Evolutionary conservation across 2,113 vertebrate species (phyloP).

Genomic region (Xiphophorus maculatus): DNA sequence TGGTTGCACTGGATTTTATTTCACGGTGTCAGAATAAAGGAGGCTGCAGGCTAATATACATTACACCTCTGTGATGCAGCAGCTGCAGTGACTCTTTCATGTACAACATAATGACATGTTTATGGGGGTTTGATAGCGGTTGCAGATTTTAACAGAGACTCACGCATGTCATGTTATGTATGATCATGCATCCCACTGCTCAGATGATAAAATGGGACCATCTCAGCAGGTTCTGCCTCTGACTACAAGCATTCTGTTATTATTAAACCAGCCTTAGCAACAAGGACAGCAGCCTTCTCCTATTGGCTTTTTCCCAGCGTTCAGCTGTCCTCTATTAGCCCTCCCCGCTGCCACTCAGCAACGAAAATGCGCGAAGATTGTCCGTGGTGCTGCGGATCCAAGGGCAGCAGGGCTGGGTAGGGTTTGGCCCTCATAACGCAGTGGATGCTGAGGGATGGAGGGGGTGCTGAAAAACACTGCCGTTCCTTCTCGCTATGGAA

Average conservation of each 20-base stretch:
- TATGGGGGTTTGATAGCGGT: background rate
- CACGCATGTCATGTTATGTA: background rate
- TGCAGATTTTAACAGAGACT: background rate
- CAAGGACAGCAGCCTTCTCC: conserved; percentile 43
- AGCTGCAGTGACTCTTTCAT: background rate
- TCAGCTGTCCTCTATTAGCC: conserved; percentile 48
- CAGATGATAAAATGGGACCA: background rate
- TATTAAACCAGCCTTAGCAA: conserved; percentile 67
- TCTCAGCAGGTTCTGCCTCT: background rate
- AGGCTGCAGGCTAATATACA: too few species aligned
- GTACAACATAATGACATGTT: background rate
- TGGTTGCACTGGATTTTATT: too few species aligned
- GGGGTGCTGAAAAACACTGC: background rate
- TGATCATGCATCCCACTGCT: background rate
- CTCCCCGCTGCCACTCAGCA: conserved; percentile 52
- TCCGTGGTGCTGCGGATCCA: conserved; percentile 54
- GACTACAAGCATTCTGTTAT: background rate
- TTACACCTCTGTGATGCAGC: conserved; percentile 4
- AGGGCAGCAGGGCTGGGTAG: conserved; percentile 54
- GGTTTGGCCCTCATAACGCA: conserved; percentile 58
- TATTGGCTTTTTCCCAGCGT: conserved; percentile 56
- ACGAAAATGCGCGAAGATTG: conserved; percentile 24
- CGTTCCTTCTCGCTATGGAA: conserved; percentile 38
- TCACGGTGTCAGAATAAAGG: too few species aligned
- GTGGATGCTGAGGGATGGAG: conserved; percentile 49